A percentile compares a stretch with the other conserved stretches of the same genome.
Evolutionary conservation across 1,140 invertebrate species (phyloP).

Genomic region (Bombyx mori): DNA sequence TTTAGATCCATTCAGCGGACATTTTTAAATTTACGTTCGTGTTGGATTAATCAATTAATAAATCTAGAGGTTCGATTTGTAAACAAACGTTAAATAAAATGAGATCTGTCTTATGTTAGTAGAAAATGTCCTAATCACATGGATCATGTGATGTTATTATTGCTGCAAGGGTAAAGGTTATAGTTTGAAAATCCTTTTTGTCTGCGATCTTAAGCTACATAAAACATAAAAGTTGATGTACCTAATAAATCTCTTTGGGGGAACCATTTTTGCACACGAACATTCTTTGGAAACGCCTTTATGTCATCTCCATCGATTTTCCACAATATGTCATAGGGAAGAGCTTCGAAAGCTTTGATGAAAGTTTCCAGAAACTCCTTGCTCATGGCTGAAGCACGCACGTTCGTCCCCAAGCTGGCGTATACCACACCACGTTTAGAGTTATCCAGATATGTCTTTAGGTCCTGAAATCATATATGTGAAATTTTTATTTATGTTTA

Average conservation of each 20-base stretch:
- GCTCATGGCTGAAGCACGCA: slow-evolving; percentile 14
- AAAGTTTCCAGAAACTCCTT: slow-evolving; percentile 13
- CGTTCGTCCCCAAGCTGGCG: slow-evolving; percentile 41
- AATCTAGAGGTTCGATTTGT: too few relatives aligned
- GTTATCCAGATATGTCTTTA: slow-evolving; percentile 24
- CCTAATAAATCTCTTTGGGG: slow-evolving; percentile 74
- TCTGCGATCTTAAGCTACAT: too few relatives aligned
- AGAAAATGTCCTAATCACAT: too few relatives aligned
- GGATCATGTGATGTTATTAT: too few relatives aligned
- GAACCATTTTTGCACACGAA: slow-evolving; percentile 73
- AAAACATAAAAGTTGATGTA: background rate
- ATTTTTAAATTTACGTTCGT: too few relatives aligned
- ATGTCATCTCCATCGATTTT: slow-evolving; percentile 45
- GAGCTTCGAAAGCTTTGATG: slow-evolving; percentile 37
- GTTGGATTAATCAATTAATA: too few relatives aligned
- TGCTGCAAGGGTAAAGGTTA: too few relatives aligned
- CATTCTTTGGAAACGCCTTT: slow-evolving; percentile 46
- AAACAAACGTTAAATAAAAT: too few relatives aligned
- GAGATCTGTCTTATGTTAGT: too few relatives aligned
- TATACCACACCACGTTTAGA: slow-evolving; percentile 27
- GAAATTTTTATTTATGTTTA: too few relatives aligned
- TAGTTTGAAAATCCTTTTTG: too few relatives aligned
- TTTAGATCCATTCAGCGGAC: too few relatives aligned
- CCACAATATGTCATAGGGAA: slow-evolving; percentile 57
- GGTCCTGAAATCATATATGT: slow-evolving; percentile 14